Evolutionary conservation across 1,140 invertebrate species (phyloP).

Genomic region (Chymomyza costata): DNA sequence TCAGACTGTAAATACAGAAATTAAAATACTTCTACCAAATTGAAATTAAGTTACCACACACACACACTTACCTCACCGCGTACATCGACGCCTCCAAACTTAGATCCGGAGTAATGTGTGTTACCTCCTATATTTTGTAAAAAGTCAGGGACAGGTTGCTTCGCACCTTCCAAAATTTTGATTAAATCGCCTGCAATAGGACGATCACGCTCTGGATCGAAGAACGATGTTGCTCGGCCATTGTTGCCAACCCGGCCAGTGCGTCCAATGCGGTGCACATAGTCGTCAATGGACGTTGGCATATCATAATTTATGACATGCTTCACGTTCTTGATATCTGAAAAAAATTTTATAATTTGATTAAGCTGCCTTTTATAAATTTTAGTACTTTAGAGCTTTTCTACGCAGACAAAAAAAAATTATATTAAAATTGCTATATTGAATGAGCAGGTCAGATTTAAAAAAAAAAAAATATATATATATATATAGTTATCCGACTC

Average conservation of each 20-base stretch:
- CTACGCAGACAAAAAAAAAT: no score
- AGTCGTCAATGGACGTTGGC: constrained; percentile 89
- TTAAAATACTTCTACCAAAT: background rate
- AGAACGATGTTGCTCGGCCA: constrained; percentile 93
- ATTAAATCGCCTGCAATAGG: constrained; percentile 81
- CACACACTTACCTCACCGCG: constrained; percentile 69
- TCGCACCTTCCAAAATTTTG: constrained; percentile 82
- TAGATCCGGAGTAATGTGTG: constrained; percentile 43
- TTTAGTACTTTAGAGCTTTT: no score
- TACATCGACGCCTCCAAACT: constrained; percentile 78
- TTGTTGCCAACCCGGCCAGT: constrained; percentile 95
- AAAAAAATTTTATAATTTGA: background rate
- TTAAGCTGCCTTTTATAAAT: no score
- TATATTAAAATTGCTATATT: no score
- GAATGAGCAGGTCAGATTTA: no score
- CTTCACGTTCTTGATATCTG: constrained; percentile 79
- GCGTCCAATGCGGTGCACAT: constrained; percentile 95
- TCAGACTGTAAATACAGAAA: background rate
- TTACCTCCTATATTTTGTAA: constrained; percentile 75
- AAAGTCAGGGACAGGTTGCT: constrained; percentile 81
- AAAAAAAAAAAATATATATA: no score
- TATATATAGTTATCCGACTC: no score
- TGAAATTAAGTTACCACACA: background rate
- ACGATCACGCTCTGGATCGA: constrained; percentile 80
- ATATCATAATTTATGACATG: constrained; percentile 96